Evolutionary conservation across 2,113 vertebrate species (phyloP).

Genomic region (Apistogramma diplotaenia): DNA sequence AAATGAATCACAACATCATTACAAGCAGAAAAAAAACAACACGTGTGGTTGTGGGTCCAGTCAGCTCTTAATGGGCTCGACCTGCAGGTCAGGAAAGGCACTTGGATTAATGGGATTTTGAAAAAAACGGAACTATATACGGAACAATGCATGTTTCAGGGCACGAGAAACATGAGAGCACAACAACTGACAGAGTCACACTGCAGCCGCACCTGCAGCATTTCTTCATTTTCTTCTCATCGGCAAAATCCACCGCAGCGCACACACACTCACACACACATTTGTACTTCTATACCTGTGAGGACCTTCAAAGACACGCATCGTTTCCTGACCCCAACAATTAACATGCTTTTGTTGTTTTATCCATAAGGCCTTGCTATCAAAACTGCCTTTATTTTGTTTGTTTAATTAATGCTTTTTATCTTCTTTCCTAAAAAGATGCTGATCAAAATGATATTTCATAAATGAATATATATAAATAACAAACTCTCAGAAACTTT

Average conservation of each 20-base stretch:
- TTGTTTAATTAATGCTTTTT: background rate
- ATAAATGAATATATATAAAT: background rate
- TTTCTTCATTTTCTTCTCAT: background rate
- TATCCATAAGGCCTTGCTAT: background rate
- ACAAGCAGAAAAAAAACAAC: background rate
- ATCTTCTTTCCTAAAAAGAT: background rate
- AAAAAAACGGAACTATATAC: background rate
- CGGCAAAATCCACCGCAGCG: background rate
- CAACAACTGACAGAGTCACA: background rate
- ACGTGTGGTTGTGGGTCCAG: background rate
- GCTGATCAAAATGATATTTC: background rate
- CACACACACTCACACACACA: background rate
- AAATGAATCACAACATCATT: slow-evolving; percentile 12
- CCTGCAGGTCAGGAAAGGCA: slow-evolving; percentile 3
- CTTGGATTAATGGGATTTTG: background rate
- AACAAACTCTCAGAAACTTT: background rate
- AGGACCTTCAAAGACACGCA: background rate
- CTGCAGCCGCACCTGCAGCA: background rate
- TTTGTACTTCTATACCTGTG: slow-evolving; percentile 9
- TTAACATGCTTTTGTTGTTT: no score
- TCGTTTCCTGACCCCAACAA: background rate
- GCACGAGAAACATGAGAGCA: slow-evolving; percentile 19
- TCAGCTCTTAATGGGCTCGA: background rate
- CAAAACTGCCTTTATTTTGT: background rate
- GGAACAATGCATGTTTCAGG: slow-evolving; percentile 2